Evolutionary conservation across 2,113 vertebrate genomes (phyloP).

Genomic region (Empidonax traillii): DNA sequence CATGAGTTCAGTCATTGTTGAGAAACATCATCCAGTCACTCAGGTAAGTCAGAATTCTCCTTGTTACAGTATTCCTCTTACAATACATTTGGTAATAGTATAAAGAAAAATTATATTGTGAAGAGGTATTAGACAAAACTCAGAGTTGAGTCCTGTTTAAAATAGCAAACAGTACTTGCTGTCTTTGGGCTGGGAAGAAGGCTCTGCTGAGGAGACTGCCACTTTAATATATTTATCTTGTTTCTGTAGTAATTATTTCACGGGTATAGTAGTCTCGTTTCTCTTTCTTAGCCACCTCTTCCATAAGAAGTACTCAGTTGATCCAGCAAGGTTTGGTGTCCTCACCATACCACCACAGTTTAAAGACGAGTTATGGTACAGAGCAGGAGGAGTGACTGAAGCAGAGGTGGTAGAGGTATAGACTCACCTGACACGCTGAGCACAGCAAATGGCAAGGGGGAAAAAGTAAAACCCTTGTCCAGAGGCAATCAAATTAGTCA

Average conservation of each 20-base stretch:
- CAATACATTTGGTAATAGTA: not conserved
- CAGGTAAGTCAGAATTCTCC: constrained; percentile 76
- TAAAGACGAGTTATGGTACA: not conserved
- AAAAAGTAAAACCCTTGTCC: not conserved
- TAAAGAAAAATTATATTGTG: not conserved
- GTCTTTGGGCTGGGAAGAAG: not conserved
- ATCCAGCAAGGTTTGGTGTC: not conserved
- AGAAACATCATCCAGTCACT: constrained; percentile 92
- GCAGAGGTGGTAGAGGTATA: not conserved
- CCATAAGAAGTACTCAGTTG: not conserved
- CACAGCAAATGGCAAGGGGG: not conserved
- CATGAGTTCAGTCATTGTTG: constrained; percentile 89
- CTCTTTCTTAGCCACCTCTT: not conserved
- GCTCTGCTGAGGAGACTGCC: not conserved
- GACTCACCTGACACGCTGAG: not conserved
- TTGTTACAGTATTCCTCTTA: not conserved
- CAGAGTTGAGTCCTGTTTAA: not conserved
- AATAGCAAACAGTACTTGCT: not conserved
- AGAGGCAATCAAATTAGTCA: not conserved
- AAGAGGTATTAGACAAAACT: not conserved
- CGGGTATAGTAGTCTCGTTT: not conserved
- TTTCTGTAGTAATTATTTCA: not conserved
- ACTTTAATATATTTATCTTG: not conserved
- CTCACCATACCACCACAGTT: not conserved
- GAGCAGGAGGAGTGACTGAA: not conserved